Conservation (phyloP, 2,113 vertebrate species). For the Notarius lentiginosus region DNA sequence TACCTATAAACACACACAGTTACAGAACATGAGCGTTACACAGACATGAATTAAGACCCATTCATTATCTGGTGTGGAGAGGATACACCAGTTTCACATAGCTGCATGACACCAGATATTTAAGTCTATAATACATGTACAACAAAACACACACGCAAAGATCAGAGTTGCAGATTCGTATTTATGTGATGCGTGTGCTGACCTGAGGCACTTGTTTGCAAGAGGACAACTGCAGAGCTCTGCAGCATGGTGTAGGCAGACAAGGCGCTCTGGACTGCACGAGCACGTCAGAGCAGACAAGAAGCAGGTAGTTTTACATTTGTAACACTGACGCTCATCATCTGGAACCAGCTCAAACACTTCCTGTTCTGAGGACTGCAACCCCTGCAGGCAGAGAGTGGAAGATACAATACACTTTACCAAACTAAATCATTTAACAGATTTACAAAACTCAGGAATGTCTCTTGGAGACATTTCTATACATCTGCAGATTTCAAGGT, state of each 20-base stretch:
- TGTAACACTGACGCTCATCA: conserved; percentile 92
- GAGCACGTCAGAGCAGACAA: conserved; percentile 94
- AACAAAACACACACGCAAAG: background rate
- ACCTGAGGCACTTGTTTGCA: conserved; percentile 90
- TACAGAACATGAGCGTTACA: background rate
- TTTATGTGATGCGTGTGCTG: background rate
- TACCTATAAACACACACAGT: conserved; percentile 73
- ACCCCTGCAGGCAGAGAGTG: conserved; percentile 75
- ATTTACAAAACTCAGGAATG: too few relatives aligned
- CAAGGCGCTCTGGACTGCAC: conserved; percentile 88
- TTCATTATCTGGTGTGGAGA: background rate
- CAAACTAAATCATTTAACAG: too few relatives aligned
- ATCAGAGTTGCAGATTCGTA: background rate
- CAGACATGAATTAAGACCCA: background rate
- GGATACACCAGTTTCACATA: background rate
- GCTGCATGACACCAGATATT: background rate
- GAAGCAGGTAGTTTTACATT: conserved; percentile 97
- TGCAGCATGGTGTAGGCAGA: conserved; percentile 85
- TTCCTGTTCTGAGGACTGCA: conserved; percentile 90
- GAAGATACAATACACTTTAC: background rate
- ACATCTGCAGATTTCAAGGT: too few relatives aligned
- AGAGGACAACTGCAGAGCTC: conserved; percentile 91
- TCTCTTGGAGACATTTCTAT: too few relatives aligned
- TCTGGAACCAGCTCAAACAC: conserved; percentile 96
- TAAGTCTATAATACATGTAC: background rate